phyloP scores from a whole-genome alignment of 1,140 invertebrate genomes.

The Sesamia nonagrioides region DNA sequence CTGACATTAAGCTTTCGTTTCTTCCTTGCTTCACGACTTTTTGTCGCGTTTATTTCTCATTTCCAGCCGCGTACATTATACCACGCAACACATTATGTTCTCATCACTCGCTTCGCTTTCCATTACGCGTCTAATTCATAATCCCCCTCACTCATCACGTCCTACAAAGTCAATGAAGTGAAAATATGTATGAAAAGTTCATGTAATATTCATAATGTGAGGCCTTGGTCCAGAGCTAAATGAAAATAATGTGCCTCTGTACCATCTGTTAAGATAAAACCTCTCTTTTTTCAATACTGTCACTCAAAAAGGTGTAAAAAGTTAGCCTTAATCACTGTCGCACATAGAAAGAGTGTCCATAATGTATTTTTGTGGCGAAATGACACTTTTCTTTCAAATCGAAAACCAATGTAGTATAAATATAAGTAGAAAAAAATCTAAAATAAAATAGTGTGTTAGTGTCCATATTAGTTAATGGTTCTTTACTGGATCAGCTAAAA shows the following conservation, averaged over 20 bases:
- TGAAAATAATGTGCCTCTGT: too few relatives aligned
- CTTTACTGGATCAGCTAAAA: too few relatives aligned
- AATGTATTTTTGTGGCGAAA: too few relatives aligned
- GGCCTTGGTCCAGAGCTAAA: slow-evolving; percentile 12
- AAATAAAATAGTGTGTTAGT: too few relatives aligned
- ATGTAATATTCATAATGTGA: slow-evolving; percentile 31
- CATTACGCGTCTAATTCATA: slow-evolving; percentile 31
- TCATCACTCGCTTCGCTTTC: slow-evolving; percentile 22
- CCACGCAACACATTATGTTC: slow-evolving; percentile 1
- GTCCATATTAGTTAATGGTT: too few relatives aligned
- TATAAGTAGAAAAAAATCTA: too few relatives aligned
- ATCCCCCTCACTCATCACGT: slow-evolving; percentile 8
- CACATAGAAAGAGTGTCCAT: background rate
- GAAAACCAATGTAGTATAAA: too few relatives aligned
- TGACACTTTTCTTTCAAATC: too few relatives aligned
- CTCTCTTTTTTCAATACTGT: slow-evolving; percentile 4
- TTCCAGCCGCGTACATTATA: background rate
- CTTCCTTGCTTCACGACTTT: too few relatives aligned
- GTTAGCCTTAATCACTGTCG: slow-evolving; percentile 19
- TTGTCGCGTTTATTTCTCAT: slow-evolving; percentile 22
- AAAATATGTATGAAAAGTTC: slow-evolving; percentile 13
- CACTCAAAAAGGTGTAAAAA: slow-evolving; percentile 10
- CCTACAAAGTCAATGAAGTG: slow-evolving; percentile 27
- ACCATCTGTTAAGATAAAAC: too few relatives aligned
- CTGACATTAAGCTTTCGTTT: background rate